phyloP scores from a whole-genome alignment of 2,113 vertebrate species.

The Ammospiza caudacuta region DNA sequence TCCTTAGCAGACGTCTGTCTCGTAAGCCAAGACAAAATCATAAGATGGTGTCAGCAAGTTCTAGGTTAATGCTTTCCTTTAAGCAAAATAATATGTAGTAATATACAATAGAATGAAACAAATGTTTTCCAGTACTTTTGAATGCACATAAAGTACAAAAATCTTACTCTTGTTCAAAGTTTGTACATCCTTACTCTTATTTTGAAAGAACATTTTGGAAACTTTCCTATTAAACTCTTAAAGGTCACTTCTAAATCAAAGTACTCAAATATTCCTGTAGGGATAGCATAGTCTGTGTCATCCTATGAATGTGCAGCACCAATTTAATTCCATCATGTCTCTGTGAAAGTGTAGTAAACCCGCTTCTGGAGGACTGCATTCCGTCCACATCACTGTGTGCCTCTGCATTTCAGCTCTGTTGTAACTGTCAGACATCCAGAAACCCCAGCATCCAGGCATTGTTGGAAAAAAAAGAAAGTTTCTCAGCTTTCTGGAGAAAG shows the following conservation, averaged over 20 bases:
- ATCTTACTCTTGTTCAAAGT: not conserved
- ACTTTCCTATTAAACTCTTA: not conserved
- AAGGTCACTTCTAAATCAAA: not conserved
- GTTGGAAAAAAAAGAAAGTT: not conserved
- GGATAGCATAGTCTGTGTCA: not conserved
- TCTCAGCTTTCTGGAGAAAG: not conserved
- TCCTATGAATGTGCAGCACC: not conserved
- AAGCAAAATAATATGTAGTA: not conserved
- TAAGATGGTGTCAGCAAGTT: not conserved
- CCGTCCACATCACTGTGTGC: accelerated
- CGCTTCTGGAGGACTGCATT: not conserved
- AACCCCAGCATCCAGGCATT: not conserved
- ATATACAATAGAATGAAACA: not conserved
- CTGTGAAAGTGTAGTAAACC: not conserved
- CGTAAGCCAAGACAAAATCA: not conserved
- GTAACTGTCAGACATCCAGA: not conserved
- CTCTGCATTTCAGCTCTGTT: not conserved
- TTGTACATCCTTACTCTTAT: not conserved
- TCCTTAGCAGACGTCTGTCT: not conserved
- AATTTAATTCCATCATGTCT: not conserved
- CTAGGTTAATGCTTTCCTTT: not conserved
- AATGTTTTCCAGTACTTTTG: not conserved
- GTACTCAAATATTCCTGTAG: not conserved
- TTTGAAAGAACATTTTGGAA: not conserved
- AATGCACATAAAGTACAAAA: not conserved